Conservation (phyloP, 1,140 invertebrate species). For the Caenorhabditis elegans region DNA sequence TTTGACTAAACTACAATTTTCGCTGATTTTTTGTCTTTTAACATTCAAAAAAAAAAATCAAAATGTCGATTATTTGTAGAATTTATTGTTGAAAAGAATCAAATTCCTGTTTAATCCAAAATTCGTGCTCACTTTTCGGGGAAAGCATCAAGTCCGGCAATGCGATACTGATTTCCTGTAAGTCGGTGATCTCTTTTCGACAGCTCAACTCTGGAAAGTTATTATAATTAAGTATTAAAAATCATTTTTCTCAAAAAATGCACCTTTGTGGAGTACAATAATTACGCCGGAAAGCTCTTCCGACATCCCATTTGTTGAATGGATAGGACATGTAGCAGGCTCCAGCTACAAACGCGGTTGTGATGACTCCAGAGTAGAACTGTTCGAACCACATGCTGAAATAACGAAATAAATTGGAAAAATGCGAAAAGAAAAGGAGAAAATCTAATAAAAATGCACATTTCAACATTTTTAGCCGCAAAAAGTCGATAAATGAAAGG, state of each 20-base stretch:
- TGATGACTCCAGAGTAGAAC: constrained; percentile 52
- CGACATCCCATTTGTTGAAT: constrained; percentile 51
- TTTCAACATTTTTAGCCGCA: no score
- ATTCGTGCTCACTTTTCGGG: constrained; percentile 43
- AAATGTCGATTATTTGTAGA: no score
- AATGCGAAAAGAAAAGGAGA: no score
- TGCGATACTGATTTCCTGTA: constrained; percentile 47
- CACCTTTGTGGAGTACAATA: constrained; percentile 42
- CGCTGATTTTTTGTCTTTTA: no score
- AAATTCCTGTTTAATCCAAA: no score
- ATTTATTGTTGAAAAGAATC: no score
- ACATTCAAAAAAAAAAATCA: no score
- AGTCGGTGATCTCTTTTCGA: constrained; percentile 48
- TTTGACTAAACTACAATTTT: no score
- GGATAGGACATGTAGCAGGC: constrained; percentile 49
- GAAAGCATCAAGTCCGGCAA: constrained; percentile 45
- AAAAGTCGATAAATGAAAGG: no score
- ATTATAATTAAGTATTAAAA: neutral
- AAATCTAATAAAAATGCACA: no score
- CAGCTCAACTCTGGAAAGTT: constrained; percentile 44
- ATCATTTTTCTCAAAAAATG: neutral
- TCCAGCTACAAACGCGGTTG: constrained; percentile 47
- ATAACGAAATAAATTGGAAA: neutral
- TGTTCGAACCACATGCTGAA: constrained; percentile 52
- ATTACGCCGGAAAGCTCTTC: constrained; percentile 43